Conservation (phyloP, 2,113 vertebrate species). For the Spea bombifrons region DNA sequence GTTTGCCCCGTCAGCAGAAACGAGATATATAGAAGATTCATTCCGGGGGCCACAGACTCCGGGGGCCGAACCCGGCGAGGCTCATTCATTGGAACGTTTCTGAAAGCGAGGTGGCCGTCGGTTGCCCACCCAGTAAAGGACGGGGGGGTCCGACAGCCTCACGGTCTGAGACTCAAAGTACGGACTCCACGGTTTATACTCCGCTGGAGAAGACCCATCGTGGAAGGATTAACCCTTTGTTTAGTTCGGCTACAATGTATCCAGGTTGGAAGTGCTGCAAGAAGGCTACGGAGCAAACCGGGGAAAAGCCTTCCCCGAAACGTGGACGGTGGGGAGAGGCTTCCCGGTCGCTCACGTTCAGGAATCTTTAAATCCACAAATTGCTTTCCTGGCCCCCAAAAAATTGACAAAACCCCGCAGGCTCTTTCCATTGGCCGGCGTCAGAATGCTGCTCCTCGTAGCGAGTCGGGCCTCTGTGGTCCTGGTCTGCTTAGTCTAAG, state of each 20-base stretch:
- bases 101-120: too few relatives aligned
- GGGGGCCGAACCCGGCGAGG: not conserved
- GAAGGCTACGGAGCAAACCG: conserved; percentile 40
- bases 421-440: conserved; percentile 15
- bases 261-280: conserved; percentile 57
- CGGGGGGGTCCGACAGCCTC: too few relatives aligned
- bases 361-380: conserved; percentile 17
- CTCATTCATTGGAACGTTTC: not conserved
- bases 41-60: not conserved
- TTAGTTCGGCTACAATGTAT: conserved; percentile 33
- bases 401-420: conserved; percentile 6
- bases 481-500: conserved; percentile 19
- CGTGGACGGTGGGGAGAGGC: not conserved
- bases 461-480: not conserved
- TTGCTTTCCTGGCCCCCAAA: not conserved
- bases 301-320: not conserved
- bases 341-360: not conserved
- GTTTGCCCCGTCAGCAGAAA: not conserved
- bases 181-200: too few relatives aligned
- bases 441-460: not conserved
- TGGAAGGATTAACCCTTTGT: not conserved
- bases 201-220: not conserved
- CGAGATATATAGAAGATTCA: not conserved
- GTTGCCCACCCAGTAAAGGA: conserved; percentile 2
- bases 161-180: too few relatives aligned